A percentile compares a stretch with the other conserved stretches of the same genome.
phyloP scores from a whole-genome alignment of 2,797 vertebrate genomes.

The Coregonus ussuriensis region DNA sequence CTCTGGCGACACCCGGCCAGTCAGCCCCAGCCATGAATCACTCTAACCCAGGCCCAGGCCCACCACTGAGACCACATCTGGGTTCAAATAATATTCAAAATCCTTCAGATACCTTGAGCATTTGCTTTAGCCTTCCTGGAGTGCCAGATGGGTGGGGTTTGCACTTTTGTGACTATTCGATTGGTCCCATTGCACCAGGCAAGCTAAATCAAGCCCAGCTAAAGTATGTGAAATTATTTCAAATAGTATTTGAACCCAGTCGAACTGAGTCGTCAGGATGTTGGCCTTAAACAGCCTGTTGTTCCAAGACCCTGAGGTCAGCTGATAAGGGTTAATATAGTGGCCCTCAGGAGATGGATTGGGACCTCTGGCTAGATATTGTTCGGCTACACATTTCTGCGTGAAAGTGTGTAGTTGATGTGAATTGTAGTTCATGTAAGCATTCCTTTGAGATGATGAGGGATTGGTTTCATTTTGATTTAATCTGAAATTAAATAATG shows the following conservation, averaged over 20 bases:
- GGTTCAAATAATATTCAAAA: neutral
- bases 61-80: neutral
- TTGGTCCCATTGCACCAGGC: neutral
- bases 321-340: conserved; percentile 52
- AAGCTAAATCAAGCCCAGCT: neutral
- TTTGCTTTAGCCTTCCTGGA: neutral
- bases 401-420: neutral
- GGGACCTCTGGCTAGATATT: conserved; percentile 33
- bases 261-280: conserved; percentile 45
- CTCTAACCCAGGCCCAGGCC: conserved; percentile 29
- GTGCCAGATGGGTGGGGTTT: conserved; percentile 33
- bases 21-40: conserved; percentile 62
- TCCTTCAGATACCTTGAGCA: neutral
- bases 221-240: neutral
- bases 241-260: neutral
- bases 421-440: neutral
- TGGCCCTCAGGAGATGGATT: conserved; percentile 34
- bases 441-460: neutral
- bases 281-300: conserved; percentile 51
- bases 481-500: neutral
- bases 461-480: neutral
- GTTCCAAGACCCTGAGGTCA: conserved; percentile 53
- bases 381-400: neutral
- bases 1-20: conserved; percentile 45
- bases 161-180: conserved; percentile 39